Evolutionary conservation across 2,113 vertebrate genomes (phyloP).

Genomic region (Phylloscopus trochilus): DNA sequence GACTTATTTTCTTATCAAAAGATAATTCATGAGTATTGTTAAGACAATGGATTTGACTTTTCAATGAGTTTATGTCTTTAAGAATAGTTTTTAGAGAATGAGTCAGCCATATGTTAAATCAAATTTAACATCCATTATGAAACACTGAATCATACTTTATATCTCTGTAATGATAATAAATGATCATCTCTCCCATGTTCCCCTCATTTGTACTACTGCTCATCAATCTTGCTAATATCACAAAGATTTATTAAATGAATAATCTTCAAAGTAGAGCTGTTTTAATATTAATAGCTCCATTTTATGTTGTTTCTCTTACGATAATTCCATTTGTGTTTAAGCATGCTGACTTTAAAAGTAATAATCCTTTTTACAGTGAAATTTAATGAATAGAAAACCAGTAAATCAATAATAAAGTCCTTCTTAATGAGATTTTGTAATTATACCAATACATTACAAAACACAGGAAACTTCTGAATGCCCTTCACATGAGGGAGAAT

Average conservation of each 20-base stretch:
- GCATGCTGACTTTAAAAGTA: conserved; percentile 68
- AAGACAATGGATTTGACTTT: conserved; percentile 74
- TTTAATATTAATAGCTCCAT: conserved; percentile 76
- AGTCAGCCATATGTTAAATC: conserved; percentile 81
- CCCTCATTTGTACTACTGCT: conserved; percentile 72
- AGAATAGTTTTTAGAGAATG: conserved; percentile 74
- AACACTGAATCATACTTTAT: conserved; percentile 79
- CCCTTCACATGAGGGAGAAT: conserved; percentile 14
- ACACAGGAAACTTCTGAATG: conserved; percentile 37
- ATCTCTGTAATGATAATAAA: conserved; percentile 81
- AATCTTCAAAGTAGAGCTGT: conserved; percentile 70
- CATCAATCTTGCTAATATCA: conserved; percentile 78
- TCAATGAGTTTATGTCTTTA: conserved; percentile 75
- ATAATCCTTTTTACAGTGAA: conserved; percentile 69
- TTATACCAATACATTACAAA: conserved; percentile 64
- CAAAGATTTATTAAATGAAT: conserved; percentile 79
- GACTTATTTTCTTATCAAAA: conserved; percentile 50
- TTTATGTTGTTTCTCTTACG: conserved; percentile 71
- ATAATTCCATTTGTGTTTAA: conserved; percentile 67
- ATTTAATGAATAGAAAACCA: conserved; percentile 75
- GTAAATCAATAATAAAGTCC: conserved; percentile 70
- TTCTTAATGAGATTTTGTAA: conserved; percentile 70
- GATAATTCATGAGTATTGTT: conserved; percentile 58
- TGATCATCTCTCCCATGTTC: conserved; percentile 71
- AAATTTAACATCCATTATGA: conserved; percentile 81